Evolutionary conservation across 2,888 invertebrate species (phyloP), one percentile per base, ranked within the genome.

Genomic region (Dyspetes luteomarginatus): DNA sequence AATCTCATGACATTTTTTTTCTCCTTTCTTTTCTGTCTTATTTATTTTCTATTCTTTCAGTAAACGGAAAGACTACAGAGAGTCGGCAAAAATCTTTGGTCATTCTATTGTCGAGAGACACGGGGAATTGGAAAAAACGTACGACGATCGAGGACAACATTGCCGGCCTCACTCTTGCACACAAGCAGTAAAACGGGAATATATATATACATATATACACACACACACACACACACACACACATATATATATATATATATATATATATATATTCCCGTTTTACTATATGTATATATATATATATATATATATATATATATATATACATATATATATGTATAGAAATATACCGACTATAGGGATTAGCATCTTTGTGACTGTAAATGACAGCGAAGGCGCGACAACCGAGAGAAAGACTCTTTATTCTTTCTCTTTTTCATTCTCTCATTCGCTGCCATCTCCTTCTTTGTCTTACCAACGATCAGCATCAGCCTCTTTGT

Each of bases 361-460:
- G 78, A 79, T 79, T 79, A 79, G 56, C 68, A 79, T 79, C 78
- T 79, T 62, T 64, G 68, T 79, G 73, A 73, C 68, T 64, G 69
- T 79, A 79, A 79, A 68, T 64, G 68, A 79, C 52, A 68, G 62
- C 68, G 56, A 74, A 79, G 77, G 68, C 64, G 64, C 68, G 48
- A 77, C 72, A 60, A 55, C 68, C 26, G 41, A 26, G 52, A 55
- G 60, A 43, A 68, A 55, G 43, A 45, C 17, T 45, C 45, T 15
- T 45, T 45, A 45, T 45, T 45, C n/a, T 15, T 5, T n/a, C 17
- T 17, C 36, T 12, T 12, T 3, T 12, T 9, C 12, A 12, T 12
- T 36, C 9, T 17, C 45, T 45, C 15, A n/a, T n/a, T 45, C 15
- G 1, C 45, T 17, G 41, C 26, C 62, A 15, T 26, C 72, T 60